Base-by-base conservation (phyloP, 2,113 vertebrate genomes). In the Cryptotis parvus region DNA sequence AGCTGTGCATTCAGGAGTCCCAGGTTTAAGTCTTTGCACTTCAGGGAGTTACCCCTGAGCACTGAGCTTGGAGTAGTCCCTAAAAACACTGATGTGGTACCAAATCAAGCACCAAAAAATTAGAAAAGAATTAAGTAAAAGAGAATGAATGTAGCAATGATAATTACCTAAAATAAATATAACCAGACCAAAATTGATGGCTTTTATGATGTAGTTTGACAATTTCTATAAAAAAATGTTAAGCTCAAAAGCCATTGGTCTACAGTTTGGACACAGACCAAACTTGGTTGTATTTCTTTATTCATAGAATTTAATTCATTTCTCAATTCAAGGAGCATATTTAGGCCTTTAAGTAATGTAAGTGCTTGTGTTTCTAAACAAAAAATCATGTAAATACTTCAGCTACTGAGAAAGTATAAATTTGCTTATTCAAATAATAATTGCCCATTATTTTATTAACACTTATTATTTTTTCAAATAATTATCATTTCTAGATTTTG, bases 391-490 rank as follows among this genome's bases (percentile, higher is more conserved):
- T n/a, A 85, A 68, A 65, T 63, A 55, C n/a, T 84, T 72, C n/a
- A 5, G 0, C 43, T 69, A 11, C 83, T 83, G 69, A 41, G 37
- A 66, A 94, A 88, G 72, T 66, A 16, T 83, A 85, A 37, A 65
- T 81, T 27, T 12, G 55, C 69, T 87, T 90, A 87, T 69, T 91
- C 14, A 70, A 55, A 80, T 69, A 8, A 27, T 31, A 84, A 33
- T 81, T 18, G 58, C 35, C 3, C 26, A 84, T 74, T 61, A 43
- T 29, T 74, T 91, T 68, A 41, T 63, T 69, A 73, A 52, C 14
- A 70, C 43, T 90, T 81, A 24, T n/a, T 49, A 3, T 43, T 58
- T 93, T 4, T 89, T 84, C 49, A n/a, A 88, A 39, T 89, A 90
- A 84, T 45, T 82, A 84, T 20, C 4, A 49, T 14, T 90, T 79